These are phyloP conservation scores for Psophia crepitans DNA, from an alignment of 2,113 vertebrate species.

Conservation along the genomic window DNA sequence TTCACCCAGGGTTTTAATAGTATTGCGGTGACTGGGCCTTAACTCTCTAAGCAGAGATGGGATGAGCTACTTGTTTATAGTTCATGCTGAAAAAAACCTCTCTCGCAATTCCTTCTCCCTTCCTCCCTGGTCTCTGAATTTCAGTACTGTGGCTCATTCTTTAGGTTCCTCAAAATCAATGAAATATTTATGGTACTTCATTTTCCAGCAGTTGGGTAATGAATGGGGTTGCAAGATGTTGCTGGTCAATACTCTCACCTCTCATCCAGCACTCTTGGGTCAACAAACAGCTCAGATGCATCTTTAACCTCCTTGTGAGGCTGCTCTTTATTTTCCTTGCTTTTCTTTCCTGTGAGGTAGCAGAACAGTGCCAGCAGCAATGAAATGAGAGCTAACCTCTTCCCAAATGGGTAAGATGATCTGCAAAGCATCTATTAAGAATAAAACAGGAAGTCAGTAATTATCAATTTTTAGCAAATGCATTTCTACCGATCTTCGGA, in stretches of 20 bases:
- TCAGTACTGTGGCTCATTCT: background rate
- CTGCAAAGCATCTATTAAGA: slow-evolving; percentile 9
- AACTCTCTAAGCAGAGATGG: background rate
- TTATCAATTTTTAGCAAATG: slow-evolving; percentile 31
- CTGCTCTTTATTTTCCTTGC: background rate
- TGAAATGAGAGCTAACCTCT: background rate
- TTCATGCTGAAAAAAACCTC: background rate
- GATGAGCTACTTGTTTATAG: background rate
- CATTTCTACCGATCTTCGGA: background rate
- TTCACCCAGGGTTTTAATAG: background rate
- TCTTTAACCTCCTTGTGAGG: background rate
- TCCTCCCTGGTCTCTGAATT: background rate
- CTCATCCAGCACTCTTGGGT: background rate
- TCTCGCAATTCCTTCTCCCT: background rate
- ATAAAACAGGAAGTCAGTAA: slow-evolving; percentile 14
- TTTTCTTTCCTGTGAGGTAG: background rate
- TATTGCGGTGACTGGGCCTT: background rate
- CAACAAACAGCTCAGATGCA: background rate
- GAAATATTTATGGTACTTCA: slow-evolving; percentile 2
- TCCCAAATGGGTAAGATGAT: background rate
- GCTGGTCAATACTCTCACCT: background rate
- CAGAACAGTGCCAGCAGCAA: slow-evolving; percentile 1
- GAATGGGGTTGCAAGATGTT: background rate
- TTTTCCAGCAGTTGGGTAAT: background rate
- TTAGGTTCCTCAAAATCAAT: background rate